phyloP scores from a whole-genome alignment of 2,888 invertebrate species.

The Ptychoptera albimana region DNA sequence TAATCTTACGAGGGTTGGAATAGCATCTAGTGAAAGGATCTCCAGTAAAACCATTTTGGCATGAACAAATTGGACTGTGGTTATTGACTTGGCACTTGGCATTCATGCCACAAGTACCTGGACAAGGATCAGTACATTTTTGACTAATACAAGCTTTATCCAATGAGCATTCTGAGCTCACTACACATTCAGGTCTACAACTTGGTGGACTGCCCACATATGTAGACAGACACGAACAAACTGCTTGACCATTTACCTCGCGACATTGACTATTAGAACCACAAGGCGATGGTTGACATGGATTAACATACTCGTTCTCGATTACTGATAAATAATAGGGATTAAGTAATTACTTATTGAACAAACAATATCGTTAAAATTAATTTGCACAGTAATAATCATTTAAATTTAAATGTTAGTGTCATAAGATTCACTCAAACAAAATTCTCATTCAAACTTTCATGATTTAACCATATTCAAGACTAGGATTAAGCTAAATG shows the following conservation, averaged over 20 bases:
- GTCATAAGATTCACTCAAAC: neutral
- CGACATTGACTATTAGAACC: constrained; percentile 68
- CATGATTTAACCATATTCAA: neutral
- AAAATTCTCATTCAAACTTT: neutral
- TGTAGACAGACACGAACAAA: constrained; percentile 41
- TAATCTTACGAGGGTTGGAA: constrained; percentile 36
- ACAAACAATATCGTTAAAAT: too few species aligned
- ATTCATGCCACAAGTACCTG: constrained; percentile 53
- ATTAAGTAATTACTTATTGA: constrained; percentile 42
- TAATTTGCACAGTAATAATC: neutral
- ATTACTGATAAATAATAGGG: constrained; percentile 28
- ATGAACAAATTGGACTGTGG: constrained; percentile 59
- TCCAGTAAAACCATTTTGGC: constrained; percentile 41
- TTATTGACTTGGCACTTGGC: constrained; percentile 53
- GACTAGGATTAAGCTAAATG: neutral
- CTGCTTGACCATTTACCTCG: constrained; percentile 34
- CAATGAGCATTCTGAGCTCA: constrained; percentile 37
- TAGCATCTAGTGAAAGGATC: constrained; percentile 50
- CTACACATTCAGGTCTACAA: constrained; percentile 40
- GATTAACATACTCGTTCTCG: constrained; percentile 20
- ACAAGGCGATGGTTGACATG: constrained; percentile 44
- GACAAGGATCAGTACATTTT: constrained; percentile 55
- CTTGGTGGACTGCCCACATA: constrained; percentile 43
- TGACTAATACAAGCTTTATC: constrained; percentile 44
- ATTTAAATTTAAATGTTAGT: neutral